Evolutionary conservation across 2,888 invertebrate species (phyloP), one percentile per base, ranked within the genome.

Genomic region (Caenorhabditis doughertyi): DNA sequence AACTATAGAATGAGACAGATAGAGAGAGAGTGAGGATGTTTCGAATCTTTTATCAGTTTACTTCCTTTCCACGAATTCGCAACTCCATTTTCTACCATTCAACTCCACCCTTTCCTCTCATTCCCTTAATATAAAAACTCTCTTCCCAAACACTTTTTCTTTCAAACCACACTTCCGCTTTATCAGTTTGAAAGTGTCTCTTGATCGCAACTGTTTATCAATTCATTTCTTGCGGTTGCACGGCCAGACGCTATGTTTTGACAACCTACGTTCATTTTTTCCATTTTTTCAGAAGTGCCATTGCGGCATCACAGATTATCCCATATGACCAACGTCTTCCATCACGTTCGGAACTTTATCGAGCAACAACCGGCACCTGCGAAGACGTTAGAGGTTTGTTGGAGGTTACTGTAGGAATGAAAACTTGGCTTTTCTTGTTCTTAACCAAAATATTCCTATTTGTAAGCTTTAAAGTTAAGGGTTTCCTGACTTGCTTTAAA

Each of bases 351-450:
- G n/a, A 62, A 60, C 16, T 81, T 81, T 42, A 21, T 81, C 0
- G 81, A 81, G 42, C 81, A 81, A 44, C 81, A 81, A 25, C 81
- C 81, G 11, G 55, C 35, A 7, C 70, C 77, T 0, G 81, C 81
- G 0, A 67, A 65, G 49, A 42, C 67, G 5, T 60, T 81, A 18
- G 81, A 81, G 81, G 81, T 81, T 42, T 8, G 55, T 35, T 2
- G 23, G n/a, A 18, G 11, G 8, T 47, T 47, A 47, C 44, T 47
- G 44, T 47, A 47, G 44, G 18, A 13, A 47, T 7, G 25, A 44
- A 47, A 25, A 62, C 27, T 13, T 51, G 49, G 11, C 4, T 21
- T 21, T 49, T 21, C 11, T 49, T 7, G 32, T 32, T 32, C 32
- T 9, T 44, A 44, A 32, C 23, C 3, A 23, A 53, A 53, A 21